These are phyloP conservation scores for Salmo trutta DNA, from an alignment of 2,797 vertebrate species.

Conservation along the genomic window DNA sequence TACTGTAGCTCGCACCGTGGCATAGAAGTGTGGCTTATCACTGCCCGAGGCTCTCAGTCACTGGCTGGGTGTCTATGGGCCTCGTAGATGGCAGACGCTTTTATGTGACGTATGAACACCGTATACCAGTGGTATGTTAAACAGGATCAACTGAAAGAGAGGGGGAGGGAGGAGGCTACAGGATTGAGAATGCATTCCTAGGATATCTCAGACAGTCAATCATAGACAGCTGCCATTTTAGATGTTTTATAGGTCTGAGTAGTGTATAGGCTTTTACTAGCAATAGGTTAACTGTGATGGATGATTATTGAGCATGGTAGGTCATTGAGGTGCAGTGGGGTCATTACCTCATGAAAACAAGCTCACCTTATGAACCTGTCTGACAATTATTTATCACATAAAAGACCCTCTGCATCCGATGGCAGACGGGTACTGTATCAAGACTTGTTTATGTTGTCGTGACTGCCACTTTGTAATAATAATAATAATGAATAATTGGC, in stretches of 20 bases:
- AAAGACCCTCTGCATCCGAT: not conserved
- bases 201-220: not conserved
- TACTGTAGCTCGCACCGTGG: slow-evolving; percentile 50
- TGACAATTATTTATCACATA: not conserved
- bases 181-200: not conserved
- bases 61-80: not conserved
- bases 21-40: slow-evolving; percentile 50
- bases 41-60: slow-evolving; percentile 36
- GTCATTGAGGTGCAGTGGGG: not conserved
- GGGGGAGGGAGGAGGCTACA: not conserved
- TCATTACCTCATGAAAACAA: not conserved
- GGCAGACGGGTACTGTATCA: not conserved
- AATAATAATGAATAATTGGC: too few species aligned
- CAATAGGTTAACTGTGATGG: not conserved
- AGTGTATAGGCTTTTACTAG: too few species aligned
- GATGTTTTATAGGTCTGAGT: too few species aligned
- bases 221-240: not conserved
- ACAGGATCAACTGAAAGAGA: not conserved
- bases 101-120: not conserved
- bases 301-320: not conserved
- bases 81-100: slow-evolving; percentile 33
- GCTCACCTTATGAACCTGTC: not conserved
- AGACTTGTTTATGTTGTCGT: not conserved
- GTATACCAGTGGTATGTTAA: slow-evolving; percentile 19
- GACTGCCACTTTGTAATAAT: not conserved